Percentiles rank a stretch among this genome's conserved stretches.
These are phyloP conservation scores for Ranitomeya variabilis DNA, from an alignment of 2,113 vertebrate genomes.

Conservation along the genomic window DNA sequence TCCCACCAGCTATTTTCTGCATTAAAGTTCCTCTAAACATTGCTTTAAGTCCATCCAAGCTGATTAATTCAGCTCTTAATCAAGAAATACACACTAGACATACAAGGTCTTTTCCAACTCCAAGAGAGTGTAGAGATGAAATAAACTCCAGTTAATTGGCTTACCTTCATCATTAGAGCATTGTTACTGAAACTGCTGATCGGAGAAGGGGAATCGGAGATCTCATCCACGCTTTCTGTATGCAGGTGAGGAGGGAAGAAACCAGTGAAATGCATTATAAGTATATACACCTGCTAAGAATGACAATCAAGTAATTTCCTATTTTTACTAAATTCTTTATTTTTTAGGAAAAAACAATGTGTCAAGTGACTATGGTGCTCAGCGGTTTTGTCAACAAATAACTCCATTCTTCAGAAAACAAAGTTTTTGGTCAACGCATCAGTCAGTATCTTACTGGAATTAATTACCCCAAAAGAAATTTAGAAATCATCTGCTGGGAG, in stretches of 20 bases:
- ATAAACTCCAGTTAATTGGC: neutral
- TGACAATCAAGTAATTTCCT: neutral
- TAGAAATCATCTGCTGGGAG: no score
- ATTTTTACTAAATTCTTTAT: neutral
- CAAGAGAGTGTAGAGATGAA: neutral
- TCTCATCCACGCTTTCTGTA: neutral
- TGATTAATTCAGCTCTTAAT: constrained; percentile 21
- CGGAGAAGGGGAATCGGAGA: neutral
- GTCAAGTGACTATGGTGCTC: neutral
- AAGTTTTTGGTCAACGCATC: neutral
- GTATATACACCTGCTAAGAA: neutral
- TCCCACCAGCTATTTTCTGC: neutral
- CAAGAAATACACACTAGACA: neutral
- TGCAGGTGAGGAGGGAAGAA: neutral
- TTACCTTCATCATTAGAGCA: constrained; percentile 30
- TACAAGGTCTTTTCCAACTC: constrained; percentile 9
- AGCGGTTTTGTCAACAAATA: neutral
- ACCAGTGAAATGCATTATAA: neutral
- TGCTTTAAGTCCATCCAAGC: constrained; percentile 9
- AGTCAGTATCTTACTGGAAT: neutral
- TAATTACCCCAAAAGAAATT: neutral
- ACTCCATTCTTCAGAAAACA: neutral
- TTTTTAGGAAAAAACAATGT: neutral
- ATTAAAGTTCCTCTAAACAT: constrained; percentile 5
- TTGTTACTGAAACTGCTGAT: constrained; percentile 13